A percentile compares a stretch with the other conserved stretches of the same genome.
phyloP scores from a whole-genome alignment of 2,797 vertebrate species.

The Sebastes iracundus region DNA sequence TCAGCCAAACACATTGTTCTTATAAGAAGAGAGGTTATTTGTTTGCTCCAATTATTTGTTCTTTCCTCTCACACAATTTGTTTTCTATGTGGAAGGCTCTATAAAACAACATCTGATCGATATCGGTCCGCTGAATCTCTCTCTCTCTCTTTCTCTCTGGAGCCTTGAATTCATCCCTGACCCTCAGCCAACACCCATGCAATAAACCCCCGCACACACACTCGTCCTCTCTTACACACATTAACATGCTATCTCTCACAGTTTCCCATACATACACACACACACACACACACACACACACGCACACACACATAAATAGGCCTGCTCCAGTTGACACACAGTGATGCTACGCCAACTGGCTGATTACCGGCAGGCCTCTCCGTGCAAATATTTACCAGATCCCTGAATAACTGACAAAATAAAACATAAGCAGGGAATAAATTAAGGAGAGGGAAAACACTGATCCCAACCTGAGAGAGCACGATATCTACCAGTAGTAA shows the following conservation, averaged over 20 bases:
- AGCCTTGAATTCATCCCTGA: constrained; percentile 48
- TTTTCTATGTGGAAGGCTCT: constrained; percentile 47
- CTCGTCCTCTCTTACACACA: not conserved
- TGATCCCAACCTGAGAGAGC: constrained; percentile 32
- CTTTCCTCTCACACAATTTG: constrained; percentile 5
- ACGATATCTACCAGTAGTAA: constrained; percentile 24
- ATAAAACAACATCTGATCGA: constrained; percentile 62
- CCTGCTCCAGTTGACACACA: constrained; percentile 44
- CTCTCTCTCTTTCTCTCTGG: constrained; percentile 5
- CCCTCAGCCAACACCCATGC: constrained; percentile 29
- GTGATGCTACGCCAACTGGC: constrained; percentile 56
- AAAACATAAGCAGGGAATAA: constrained; percentile 64
- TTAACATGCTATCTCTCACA: not conserved
- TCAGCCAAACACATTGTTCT: constrained; percentile 21
- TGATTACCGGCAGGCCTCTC: constrained; percentile 47
- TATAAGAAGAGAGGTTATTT: constrained; percentile 24
- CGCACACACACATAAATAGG: not conserved
- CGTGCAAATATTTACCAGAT: constrained; percentile 66
- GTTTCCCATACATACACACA: not conserved
- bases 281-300: constrained; percentile 5
- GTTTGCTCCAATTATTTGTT: constrained; percentile 38
- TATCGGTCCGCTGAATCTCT: constrained; percentile 28
- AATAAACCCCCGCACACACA: not conserved
- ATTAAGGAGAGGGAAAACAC: constrained; percentile 35
- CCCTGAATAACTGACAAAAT: constrained; percentile 60